Percentiles rank a stretch among this genome's conserved stretches.
Conservation (phyloP, 1,140 invertebrate genomes). For the Leptinotarsa undecemlineata region DNA sequence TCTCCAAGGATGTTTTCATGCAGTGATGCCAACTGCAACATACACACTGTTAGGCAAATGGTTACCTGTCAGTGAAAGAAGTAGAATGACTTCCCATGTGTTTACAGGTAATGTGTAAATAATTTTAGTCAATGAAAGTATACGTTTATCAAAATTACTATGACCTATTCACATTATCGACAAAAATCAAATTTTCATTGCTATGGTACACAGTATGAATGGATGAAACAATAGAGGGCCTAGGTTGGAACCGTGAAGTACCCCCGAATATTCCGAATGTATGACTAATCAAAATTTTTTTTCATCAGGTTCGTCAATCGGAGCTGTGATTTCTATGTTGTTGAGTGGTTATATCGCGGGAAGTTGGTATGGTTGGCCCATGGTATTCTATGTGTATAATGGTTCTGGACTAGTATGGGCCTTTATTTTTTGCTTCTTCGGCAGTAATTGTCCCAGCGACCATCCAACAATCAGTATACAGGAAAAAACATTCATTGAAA, state of each 20-base stretch:
- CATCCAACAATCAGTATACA: constrained; percentile 61
- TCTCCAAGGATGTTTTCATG: constrained; percentile 76
- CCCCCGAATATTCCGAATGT: not conserved
- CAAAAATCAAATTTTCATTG: too few species aligned
- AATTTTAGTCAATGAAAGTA: too few species aligned
- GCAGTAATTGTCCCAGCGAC: constrained; percentile 67
- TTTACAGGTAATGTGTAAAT: constrained; percentile 58
- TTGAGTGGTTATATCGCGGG: constrained; percentile 68
- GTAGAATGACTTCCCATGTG: constrained; percentile 61
- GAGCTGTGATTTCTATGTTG: constrained; percentile 72
- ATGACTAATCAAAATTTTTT: constrained; percentile 30
- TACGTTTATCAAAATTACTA: too few species aligned
- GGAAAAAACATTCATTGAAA: constrained; percentile 68
- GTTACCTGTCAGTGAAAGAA: constrained; percentile 65
- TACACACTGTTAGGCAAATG: constrained; percentile 81
- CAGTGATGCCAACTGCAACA: constrained; percentile 75
- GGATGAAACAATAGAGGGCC: too few species aligned
- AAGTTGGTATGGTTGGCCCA: constrained; percentile 72
- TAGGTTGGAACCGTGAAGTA: too few species aligned
- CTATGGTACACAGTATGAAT: too few species aligned
- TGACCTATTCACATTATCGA: too few species aligned
- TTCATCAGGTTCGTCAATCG: constrained; percentile 69
- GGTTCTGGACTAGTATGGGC: constrained; percentile 64
- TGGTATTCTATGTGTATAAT: constrained; percentile 78
- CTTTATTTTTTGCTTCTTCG: constrained; percentile 64